A percentile compares a stretch with the other conserved stretches of the same genome.
Evolutionary conservation across 64 coral and sea anemone genomes (phyloP).

Genomic region (Anthopleura sola): DNA sequence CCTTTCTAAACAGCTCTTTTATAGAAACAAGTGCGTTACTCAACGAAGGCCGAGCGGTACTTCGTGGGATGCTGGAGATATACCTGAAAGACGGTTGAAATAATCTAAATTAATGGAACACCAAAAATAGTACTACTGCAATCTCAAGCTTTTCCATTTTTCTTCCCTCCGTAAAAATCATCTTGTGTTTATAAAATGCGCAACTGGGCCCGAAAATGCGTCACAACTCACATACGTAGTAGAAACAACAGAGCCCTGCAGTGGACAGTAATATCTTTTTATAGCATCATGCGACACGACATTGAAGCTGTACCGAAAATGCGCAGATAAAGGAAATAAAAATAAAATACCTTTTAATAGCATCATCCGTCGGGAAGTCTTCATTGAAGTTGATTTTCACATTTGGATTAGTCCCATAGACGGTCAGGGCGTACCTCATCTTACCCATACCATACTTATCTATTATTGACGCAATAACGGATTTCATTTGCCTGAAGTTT

Average conservation of each 20-base stretch:
- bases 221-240: too few relatives aligned
- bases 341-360: conserved; percentile 17
- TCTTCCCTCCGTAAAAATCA: too few relatives aligned
- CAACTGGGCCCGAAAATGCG: too few relatives aligned
- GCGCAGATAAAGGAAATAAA: not conserved
- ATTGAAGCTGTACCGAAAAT: too few relatives aligned
- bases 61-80: not conserved
- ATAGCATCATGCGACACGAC: too few relatives aligned
- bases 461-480: conserved; percentile 60
- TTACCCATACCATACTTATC: conserved; percentile 65
- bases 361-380: conserved; percentile 29
- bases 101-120: not conserved
- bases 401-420: conserved; percentile 47
- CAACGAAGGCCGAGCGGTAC: conserved; percentile 28
- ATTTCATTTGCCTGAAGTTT: conserved; percentile 61
- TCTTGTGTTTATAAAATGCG: too few relatives aligned
- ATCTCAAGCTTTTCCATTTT: too few relatives aligned
- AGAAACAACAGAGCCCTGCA: too few relatives aligned
- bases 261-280: too few relatives aligned
- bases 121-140: too few relatives aligned
- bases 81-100: not conserved
- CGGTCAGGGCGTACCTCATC: conserved; percentile 62
- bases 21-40: conserved; percentile 37
- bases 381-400: conserved; percentile 54
- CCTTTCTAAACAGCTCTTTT: not conserved